phyloP scores from a whole-genome alignment of 2,888 invertebrate genomes.

The Abrostola triplasia region DNA sequence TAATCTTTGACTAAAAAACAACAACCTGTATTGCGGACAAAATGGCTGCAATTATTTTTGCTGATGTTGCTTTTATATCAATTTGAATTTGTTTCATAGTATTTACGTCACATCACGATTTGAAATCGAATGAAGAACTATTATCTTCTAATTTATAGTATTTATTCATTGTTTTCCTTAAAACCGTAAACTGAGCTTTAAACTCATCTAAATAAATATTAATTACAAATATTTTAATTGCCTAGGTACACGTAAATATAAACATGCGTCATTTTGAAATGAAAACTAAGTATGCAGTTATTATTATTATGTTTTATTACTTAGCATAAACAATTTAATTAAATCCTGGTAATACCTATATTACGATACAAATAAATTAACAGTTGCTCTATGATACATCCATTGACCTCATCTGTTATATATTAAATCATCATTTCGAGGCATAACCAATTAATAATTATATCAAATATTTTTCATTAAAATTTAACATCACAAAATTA shows the following conservation, averaged over 20 bases:
- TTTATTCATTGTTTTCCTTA: too few species aligned
- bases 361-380: too few species aligned
- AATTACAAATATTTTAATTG: too few species aligned
- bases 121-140: too few species aligned
- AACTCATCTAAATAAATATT: too few species aligned
- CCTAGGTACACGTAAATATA: too few species aligned
- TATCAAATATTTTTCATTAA: conserved; percentile 3
- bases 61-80: not conserved
- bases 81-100: not conserved
- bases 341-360: too few species aligned
- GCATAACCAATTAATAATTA: conserved; percentile 2
- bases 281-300: conserved; percentile 10
- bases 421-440: not conserved
- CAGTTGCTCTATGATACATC: not conserved
- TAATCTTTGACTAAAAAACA: conserved; percentile 14
- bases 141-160: too few species aligned
- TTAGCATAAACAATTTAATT: too few species aligned
- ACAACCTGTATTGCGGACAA: not conserved
- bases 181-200: too few species aligned
- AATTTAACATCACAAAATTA: conserved; percentile 17
- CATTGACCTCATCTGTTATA: conserved; percentile 7
- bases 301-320: not conserved
- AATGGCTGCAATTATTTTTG: not conserved
- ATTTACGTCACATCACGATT: not conserved
- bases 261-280: too few species aligned